These are phyloP conservation scores for Chalcosyrphus nemorum DNA, from an alignment of 2,888 invertebrate species.

Conservation along the genomic window DNA sequence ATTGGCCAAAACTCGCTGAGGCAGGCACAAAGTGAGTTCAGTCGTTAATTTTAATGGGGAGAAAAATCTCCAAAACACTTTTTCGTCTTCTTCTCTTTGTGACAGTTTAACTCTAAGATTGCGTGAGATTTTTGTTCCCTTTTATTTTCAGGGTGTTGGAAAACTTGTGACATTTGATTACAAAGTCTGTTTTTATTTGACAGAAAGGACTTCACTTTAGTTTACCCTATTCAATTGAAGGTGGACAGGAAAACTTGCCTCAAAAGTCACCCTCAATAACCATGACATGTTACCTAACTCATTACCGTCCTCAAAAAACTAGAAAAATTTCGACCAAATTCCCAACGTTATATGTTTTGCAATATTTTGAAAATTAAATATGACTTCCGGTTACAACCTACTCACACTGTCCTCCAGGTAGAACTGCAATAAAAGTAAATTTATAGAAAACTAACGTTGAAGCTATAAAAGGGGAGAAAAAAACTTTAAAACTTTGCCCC, in stretches of 20 bases:
- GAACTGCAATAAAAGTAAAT: neutral
- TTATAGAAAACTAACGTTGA: neutral
- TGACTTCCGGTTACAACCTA: neutral
- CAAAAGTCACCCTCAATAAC: neutral
- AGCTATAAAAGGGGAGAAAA: neutral
- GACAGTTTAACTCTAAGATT: constrained; percentile 17
- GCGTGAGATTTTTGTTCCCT: neutral
- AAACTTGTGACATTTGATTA: neutral
- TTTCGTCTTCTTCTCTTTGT: neutral
- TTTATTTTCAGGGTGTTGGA: too few relatives aligned
- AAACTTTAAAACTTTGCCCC: constrained; percentile 39
- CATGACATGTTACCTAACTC: neutral
- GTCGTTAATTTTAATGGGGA: constrained; percentile 49
- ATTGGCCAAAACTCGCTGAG: constrained; percentile 5
- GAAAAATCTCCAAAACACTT: constrained; percentile 12
- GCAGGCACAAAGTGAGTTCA: constrained; percentile 10
- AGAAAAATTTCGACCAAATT: neutral
- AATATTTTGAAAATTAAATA: constrained; percentile 14
- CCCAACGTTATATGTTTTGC: neutral
- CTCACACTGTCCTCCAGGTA: neutral
- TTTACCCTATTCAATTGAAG: too few relatives aligned
- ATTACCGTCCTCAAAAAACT: neutral
- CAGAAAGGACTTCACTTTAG: neutral
- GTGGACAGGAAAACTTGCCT: too few relatives aligned
- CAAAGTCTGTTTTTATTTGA: neutral